Evolutionary conservation across 2,797 vertebrate species (phyloP).

Genomic region (Tokudaia tokunoshimensis): DNA sequence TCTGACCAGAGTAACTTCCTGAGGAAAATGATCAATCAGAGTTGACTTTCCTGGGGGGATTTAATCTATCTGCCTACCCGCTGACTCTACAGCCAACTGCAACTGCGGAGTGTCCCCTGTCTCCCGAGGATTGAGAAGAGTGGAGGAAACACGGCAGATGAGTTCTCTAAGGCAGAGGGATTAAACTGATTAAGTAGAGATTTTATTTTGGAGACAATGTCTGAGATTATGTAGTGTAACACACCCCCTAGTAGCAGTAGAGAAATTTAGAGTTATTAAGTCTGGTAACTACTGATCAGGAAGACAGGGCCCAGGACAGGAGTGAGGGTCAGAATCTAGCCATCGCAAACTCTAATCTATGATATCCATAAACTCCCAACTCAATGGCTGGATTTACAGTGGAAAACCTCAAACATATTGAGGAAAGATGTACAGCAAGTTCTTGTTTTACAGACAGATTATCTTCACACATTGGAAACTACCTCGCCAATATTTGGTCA

Average conservation of each 20-base stretch:
- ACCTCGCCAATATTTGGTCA: background rate
- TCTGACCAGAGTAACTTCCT: background rate
- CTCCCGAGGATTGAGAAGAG: background rate
- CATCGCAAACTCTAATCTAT: background rate
- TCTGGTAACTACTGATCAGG: background rate
- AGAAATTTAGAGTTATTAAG: background rate
- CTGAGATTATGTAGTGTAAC: background rate
- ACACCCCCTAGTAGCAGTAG: background rate
- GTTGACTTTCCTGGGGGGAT: background rate
- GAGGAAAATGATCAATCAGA: background rate
- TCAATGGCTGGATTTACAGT: background rate
- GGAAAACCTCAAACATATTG: rapidly evolving
- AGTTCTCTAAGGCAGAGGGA: background rate
- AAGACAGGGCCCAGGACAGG: background rate
- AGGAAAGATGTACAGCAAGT: background rate
- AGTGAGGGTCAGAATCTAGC: background rate
- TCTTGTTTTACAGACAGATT: background rate
- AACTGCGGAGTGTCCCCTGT: background rate
- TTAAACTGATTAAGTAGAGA: background rate
- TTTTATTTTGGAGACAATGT: background rate
- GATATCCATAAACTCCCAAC: background rate
- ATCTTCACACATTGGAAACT: background rate
- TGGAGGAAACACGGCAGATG: background rate
- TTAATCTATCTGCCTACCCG: background rate
- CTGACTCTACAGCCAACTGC: background rate